Conservation (phyloP, 2,797 vertebrate species). For the Cyclura pinguis region DNA sequence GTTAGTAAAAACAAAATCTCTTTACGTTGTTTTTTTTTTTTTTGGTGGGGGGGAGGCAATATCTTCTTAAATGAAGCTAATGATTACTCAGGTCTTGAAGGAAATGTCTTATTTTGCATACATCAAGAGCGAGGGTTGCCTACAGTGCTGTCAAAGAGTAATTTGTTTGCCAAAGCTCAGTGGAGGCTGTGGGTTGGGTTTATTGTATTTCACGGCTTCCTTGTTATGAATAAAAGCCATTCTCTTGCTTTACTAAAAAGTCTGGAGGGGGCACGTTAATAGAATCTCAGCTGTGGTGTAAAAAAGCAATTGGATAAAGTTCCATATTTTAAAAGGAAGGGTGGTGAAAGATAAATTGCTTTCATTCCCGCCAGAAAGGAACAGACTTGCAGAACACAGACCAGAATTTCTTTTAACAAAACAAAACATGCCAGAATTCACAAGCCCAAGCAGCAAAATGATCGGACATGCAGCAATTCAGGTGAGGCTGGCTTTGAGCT, state of each 20-base stretch:
- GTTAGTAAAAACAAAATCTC: conserved; percentile 21
- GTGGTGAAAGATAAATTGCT: conserved; percentile 41
- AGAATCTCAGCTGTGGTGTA: conserved; percentile 27
- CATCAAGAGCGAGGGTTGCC: not conserved
- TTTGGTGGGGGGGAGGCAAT: not conserved
- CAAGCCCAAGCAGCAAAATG: not conserved
- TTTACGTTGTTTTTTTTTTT: not conserved
- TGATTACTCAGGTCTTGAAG: conserved; percentile 11
- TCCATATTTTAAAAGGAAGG: conserved; percentile 28
- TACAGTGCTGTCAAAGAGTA: not conserved
- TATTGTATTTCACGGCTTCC: conserved; percentile 33
- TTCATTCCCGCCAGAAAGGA: conserved; percentile 15
- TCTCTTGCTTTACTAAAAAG: conserved; percentile 37
- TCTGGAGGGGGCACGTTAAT: conserved; percentile 47
- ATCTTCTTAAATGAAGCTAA: not conserved
- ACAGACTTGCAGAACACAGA: not conserved
- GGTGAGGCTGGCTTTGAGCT: not conserved
- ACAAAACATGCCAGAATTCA: not conserved
- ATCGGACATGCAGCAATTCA: rapidly evolving
- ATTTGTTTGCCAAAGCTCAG: not conserved
- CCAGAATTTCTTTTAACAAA: rapidly evolving
- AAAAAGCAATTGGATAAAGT: conserved; percentile 9
- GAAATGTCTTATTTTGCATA: conserved; percentile 4
- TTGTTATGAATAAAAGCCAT: conserved; percentile 44
- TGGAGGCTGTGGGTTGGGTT: conserved; percentile 31